Percentiles rank a stretch among this genome's conserved stretches.
These are phyloP conservation scores for Palythoa grandiflora DNA, from an alignment of 92 coral and sea anemone species.

Conservation along the genomic window DNA sequence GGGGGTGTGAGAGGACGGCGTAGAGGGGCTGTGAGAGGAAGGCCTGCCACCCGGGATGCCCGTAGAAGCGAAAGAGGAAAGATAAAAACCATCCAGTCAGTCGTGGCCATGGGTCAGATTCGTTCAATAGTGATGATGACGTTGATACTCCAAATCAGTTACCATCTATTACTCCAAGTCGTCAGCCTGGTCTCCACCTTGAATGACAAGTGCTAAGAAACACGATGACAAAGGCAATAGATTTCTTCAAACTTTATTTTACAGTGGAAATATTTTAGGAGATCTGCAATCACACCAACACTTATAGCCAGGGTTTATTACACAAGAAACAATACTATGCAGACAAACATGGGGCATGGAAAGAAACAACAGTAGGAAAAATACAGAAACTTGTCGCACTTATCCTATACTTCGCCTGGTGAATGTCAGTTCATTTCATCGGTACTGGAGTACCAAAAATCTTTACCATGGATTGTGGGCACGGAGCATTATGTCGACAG, in stretches of 20 bases:
- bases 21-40: background rate
- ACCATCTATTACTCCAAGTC: constrained; percentile 64
- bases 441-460: constrained; percentile 75
- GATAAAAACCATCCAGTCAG: no score
- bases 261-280: no score
- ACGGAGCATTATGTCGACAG: no score
- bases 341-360: constrained; percentile 72
- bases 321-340: constrained; percentile 16
- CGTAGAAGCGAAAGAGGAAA: no score
- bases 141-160: constrained; percentile 54
- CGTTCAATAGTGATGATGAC: constrained; percentile 56
- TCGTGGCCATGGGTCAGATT: background rate
- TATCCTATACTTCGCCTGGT: constrained; percentile 63
- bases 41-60: background rate
- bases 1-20: background rate
- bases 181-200: constrained; percentile 64
- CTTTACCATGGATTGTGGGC: constrained; percentile 72
- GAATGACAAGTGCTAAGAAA: background rate
- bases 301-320: background rate
- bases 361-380: constrained; percentile 55
- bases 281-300: no score
- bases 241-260: no score
- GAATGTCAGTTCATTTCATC: no score
- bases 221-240: no score
- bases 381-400: constrained; percentile 62